Evolutionary conservation across 2,797 vertebrate species (phyloP).

Genomic region (Notoglanidium macrostoma): DNA sequence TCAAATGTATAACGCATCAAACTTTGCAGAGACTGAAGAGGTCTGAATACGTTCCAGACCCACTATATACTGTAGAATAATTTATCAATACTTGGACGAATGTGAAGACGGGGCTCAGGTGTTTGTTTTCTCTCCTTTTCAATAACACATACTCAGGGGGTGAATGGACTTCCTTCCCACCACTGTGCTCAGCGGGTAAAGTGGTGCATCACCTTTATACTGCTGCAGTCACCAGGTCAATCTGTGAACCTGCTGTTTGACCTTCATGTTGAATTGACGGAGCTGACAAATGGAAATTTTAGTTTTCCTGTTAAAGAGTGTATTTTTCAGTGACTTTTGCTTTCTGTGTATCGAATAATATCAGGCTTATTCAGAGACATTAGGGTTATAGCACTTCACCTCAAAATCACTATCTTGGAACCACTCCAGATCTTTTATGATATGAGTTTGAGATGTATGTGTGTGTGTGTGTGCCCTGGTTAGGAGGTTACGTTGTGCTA

Average conservation of each 20-base stretch:
- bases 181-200: slow-evolving; percentile 9
- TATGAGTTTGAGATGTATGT: neutral
- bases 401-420: neutral
- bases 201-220: slow-evolving; percentile 21
- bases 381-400: too few species aligned
- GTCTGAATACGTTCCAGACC: neutral
- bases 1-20: neutral
- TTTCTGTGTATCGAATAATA: slow-evolving; percentile 2
- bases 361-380: neutral
- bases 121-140: slow-evolving; percentile 8
- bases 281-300: neutral
- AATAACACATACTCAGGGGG: slow-evolving; percentile 21
- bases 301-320: neutral
- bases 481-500: slow-evolving; percentile 21
- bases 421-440: neutral
- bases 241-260: slow-evolving; percentile 22
- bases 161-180: slow-evolving; percentile 7
- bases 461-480: slow-evolving; percentile 2
- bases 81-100: neutral
- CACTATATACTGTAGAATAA: neutral
- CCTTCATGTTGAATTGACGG: slow-evolving; percentile 20
- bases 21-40: neutral
- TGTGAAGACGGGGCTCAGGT: neutral
- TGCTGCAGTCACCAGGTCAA: slow-evolving; percentile 30
- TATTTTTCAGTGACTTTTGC: neutral